These are phyloP conservation scores for Steinernema hermaphroditum DNA, from an alignment of 2,888 invertebrate genomes.

Conservation along the genomic window DNA sequence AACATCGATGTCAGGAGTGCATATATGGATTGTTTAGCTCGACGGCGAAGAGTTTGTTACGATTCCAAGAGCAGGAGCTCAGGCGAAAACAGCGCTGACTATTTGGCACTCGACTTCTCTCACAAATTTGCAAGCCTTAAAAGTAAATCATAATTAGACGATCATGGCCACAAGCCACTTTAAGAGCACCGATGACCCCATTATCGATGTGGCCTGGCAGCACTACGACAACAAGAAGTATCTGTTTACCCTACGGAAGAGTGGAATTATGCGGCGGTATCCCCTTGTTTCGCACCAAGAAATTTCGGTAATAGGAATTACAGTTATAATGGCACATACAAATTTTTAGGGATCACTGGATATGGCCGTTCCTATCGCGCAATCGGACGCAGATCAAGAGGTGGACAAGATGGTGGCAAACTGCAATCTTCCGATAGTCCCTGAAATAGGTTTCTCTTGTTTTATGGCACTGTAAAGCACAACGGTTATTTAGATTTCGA, in stretches of 20 bases:
- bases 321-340: no score
- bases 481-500: not conserved
- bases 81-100: conserved; percentile 2
- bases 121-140: not conserved
- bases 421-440: not conserved
- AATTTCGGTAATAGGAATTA: not conserved
- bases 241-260: conserved; percentile 2
- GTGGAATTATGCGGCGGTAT: conserved; percentile 1
- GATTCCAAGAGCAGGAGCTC: conserved; percentile 1
- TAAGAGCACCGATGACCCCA: not conserved
- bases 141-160: not conserved
- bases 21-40: conserved; percentile 7
- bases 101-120: conserved; percentile 17
- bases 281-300: not conserved
- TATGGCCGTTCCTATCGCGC: conserved; percentile 45
- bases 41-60: conserved; percentile 19
- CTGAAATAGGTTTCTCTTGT: not conserved
- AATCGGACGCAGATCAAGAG: conserved; percentile 43
- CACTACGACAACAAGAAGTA: conserved; percentile 3
- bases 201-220: conserved; percentile 6
- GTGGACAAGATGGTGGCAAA: conserved; percentile 31
- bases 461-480: no score
- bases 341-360: conserved; percentile 3
- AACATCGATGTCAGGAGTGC: not conserved
- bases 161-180: not conserved